Conservation (phyloP, 2,888 invertebrate genomes). For the Labia minor region DNA sequence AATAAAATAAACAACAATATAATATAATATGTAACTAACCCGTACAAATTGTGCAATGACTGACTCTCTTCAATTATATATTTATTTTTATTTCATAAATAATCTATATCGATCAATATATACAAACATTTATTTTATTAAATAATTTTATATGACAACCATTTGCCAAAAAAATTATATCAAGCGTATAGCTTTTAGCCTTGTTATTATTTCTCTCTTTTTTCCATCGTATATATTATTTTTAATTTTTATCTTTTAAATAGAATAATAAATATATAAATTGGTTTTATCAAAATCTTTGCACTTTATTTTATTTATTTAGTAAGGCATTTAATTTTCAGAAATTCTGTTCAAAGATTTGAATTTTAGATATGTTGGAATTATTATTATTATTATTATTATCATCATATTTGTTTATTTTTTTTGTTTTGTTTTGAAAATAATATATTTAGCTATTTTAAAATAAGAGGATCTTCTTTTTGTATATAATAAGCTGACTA, state of each 20-base stretch:
- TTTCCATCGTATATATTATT: background rate
- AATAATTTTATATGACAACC: background rate
- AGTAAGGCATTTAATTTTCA: background rate
- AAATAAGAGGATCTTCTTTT: background rate
- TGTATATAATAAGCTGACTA: constrained; percentile 5
- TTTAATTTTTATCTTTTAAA: background rate
- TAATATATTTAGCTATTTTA: background rate
- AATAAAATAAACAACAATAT: background rate
- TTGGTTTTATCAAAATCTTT: constrained; percentile 8
- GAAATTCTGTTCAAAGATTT: too few relatives aligned
- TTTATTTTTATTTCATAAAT: too few relatives aligned
- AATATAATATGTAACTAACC: background rate
- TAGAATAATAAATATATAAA: background rate
- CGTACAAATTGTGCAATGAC: constrained; percentile 5
- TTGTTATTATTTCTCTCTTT: too few relatives aligned
- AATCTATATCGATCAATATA: background rate
- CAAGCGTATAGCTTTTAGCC: background rate
- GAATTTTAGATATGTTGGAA: too few relatives aligned
- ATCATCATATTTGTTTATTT: too few relatives aligned
- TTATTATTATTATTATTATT: too few relatives aligned
- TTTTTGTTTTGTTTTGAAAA: too few relatives aligned
- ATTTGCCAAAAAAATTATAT: background rate
- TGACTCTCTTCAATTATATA: background rate
- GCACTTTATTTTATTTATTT: background rate
- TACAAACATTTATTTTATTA: background rate